Evolutionary conservation across 2,888 invertebrate species (phyloP), one percentile per base, ranked within the genome.

Genomic region (Netelia virgata): DNA sequence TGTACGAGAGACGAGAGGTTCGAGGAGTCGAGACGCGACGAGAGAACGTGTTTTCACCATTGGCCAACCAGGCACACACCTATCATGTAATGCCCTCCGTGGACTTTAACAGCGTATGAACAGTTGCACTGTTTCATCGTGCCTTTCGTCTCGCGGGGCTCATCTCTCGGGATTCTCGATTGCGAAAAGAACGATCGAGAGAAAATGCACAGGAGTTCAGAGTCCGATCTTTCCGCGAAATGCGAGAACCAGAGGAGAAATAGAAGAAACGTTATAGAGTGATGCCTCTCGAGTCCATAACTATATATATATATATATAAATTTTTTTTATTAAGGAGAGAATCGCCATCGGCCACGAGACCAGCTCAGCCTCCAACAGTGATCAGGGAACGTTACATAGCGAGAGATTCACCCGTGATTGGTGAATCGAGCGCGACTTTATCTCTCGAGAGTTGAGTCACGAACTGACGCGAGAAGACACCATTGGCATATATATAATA

Each of bases 401-500:
- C n/a, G 53, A 14, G 69, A 69, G 59, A 50, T 69, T 75, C 70
- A 16, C 59, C 41, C 28, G 75, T 70, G 75, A 82, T 82, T 70
- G 70, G 20, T 36, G 66, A 55, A 16, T 66, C 61, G 53, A 55
- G 55, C 36, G 57, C 14, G 50, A 69, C 76, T 80, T 80, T 59
- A 36, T 84, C 76, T 53, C 69, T 18, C 50, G 68, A 43, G 59
- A 81, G 72, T 81, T 77, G 81, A 77, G 73, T 81, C 84, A 84
- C 80, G 77, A 81, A 81, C 81, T 72, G 53, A 10, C 23, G 70
- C 43, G 61, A 61, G 18, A 47, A 16, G 50, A 66, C 47, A 68
- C 53, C 50, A 59, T 57, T 16, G 28, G 36, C 76, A 43, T 53
- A 18, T 55, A 20, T 59, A 5, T 43, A 47, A 57, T 57, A 57